Percentiles rank a stretch among this genome's conserved stretches.
Evolutionary conservation across 2,888 invertebrate species (phyloP).

Genomic region (Monochamus alternatus): DNA sequence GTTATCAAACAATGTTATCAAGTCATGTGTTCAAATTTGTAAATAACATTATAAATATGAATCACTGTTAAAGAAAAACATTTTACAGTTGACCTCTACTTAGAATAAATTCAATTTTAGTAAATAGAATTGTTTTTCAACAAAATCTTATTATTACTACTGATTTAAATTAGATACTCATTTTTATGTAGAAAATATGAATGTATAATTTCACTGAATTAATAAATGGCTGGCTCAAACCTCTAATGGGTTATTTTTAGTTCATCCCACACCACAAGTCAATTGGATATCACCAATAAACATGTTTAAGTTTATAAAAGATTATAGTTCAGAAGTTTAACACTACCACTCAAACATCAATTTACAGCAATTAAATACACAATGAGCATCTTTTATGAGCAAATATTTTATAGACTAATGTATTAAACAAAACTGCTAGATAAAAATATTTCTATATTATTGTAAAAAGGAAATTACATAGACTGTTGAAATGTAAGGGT

Average conservation of each 20-base stretch:
- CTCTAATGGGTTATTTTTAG: neutral
- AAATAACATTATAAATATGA: slow-evolving; percentile 27
- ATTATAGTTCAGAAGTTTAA: neutral
- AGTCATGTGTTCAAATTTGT: slow-evolving; percentile 28
- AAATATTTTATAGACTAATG: neutral
- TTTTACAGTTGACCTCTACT: slow-evolving; percentile 25
- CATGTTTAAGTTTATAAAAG: neutral
- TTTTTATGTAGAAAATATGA: neutral
- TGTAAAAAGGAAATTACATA: no score
- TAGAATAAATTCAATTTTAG: slow-evolving; percentile 11
- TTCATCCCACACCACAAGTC: neutral
- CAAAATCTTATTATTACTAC: neutral
- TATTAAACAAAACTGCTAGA: no score
- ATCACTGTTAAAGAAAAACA: slow-evolving; percentile 14
- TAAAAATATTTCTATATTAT: no score
- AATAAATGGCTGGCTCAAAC: no score
- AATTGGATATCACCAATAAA: neutral
- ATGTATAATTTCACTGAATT: neutral
- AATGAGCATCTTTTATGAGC: slow-evolving; percentile 3
- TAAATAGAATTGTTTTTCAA: slow-evolving; percentile 25
- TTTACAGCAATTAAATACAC: neutral
- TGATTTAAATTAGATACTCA: neutral
- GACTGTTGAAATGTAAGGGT: no score
- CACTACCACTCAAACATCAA: neutral
- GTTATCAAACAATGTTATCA: slow-evolving; percentile 34